Evolutionary conservation across 2,888 invertebrate genomes (phyloP), one percentile per base, ranked within the genome.

Genomic region (Eurois occulta): DNA sequence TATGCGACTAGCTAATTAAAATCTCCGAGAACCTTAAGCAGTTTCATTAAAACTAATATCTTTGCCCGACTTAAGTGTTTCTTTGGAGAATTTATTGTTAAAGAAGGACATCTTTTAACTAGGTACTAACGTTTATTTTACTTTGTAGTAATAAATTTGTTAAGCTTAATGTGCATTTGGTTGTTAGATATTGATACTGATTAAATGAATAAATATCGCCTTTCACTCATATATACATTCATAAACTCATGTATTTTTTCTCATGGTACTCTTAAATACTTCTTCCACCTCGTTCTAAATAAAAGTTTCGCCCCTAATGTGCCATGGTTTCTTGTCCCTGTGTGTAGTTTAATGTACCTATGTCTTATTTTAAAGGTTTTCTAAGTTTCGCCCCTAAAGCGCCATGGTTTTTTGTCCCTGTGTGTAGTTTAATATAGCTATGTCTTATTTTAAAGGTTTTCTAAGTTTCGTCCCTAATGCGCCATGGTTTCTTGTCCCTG

Each of bases 41-140:
- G 65, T 76, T 69, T 74, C 64, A 85, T 84, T 81, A 62, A 74
- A 85, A 74, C 81, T 84, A 77, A 81, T 77, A 84, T 75, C 69
- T 84, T 75, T 60, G 72, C 35, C 62, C 68, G 46, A 70, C 74
- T 70, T 69, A 58, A 48, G 67, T 72, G 70, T 74, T 68, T 67
- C 69, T 79, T 73, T 65, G 21, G 24, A 76, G 62, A 75, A 73
- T 71, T 67, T 58, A 68, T 76, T 58, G 70, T 70, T 60, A 38
- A n/a, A 52, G 68, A 69, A 71, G 69, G 78, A 60, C 21, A 24
- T 64, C 32, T 65, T 76, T 52, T 48, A 52, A 43, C 28, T 8
- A 68, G 24, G n/a, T 48, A 41, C n/a, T 65, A 41, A 65, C 8
- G 16, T 65, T n/a, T 64, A 43, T 65, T 76, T 75, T 76, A 55